phyloP scores from a whole-genome alignment of 2,113 vertebrate genomes.

The Agelaius tricolor region DNA sequence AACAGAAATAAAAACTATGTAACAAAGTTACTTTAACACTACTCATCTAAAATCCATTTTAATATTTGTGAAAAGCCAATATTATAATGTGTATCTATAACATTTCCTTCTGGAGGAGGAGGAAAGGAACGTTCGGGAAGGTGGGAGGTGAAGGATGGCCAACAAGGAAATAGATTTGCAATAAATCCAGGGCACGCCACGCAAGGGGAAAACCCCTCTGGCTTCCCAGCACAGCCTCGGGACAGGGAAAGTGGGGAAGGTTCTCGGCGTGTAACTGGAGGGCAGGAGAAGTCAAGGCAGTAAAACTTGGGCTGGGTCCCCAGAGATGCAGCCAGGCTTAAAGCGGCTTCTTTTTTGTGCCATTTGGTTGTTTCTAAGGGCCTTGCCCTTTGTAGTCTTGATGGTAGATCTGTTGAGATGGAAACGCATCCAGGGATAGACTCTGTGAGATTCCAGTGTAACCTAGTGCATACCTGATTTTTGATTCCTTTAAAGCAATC shows the following conservation, averaged over 20 bases:
- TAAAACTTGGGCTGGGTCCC: neutral
- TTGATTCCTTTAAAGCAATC: neutral
- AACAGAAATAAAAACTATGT: neutral
- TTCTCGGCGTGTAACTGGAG: neutral
- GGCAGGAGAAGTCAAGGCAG: neutral
- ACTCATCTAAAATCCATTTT: neutral
- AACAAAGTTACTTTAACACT: neutral
- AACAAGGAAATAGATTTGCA: neutral
- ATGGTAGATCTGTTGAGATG: neutral
- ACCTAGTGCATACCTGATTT: neutral
- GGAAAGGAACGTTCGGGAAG: too few relatives aligned
- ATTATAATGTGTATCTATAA: neutral
- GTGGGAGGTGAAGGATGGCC: neutral
- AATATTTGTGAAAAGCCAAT: neutral
- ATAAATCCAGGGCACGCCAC: fast-evolving
- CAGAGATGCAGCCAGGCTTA: neutral
- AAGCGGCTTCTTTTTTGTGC: neutral
- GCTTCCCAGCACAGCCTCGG: neutral
- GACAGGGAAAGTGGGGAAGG: neutral
- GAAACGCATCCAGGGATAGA: neutral
- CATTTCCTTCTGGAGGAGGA: neutral
- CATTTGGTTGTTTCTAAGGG: neutral
- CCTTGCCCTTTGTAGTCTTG: neutral
- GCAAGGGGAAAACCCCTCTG: neutral
- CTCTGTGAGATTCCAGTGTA: neutral